Evolutionary conservation across 2,888 invertebrate genomes (phyloP).

Genomic region (Athalia rosae): DNA sequence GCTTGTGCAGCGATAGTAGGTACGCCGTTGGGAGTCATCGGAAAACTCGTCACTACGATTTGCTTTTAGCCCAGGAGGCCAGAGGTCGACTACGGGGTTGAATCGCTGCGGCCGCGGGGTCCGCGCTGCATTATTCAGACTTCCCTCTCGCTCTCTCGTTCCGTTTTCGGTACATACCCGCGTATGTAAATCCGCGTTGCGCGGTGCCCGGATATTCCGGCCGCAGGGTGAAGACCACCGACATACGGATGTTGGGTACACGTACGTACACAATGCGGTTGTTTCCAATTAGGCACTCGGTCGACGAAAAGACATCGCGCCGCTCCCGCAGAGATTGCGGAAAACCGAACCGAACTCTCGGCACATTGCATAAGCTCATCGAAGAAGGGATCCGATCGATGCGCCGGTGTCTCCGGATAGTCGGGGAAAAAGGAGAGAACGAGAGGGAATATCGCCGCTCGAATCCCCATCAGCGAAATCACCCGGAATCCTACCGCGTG

Average conservation of each 20-base stretch:
- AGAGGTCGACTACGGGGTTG: slow-evolving; percentile 26
- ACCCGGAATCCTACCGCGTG: no score
- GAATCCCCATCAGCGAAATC: no score
- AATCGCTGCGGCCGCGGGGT: slow-evolving; percentile 8
- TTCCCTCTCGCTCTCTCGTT: background rate
- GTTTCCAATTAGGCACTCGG: background rate
- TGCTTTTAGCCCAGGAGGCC: slow-evolving; percentile 37
- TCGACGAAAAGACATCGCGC: background rate
- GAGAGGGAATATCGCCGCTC: background rate
- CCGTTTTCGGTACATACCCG: background rate
- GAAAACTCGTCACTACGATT: slow-evolving; percentile 43
- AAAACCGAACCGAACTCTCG: no score
- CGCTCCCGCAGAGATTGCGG: no score
- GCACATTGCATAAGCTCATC: background rate
- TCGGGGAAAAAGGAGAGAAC: background rate
- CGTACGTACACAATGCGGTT: slow-evolving; percentile 4
- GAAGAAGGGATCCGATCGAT: background rate
- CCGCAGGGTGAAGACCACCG: slow-evolving; percentile 12
- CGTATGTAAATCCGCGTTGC: no score
- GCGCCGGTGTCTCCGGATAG: background rate
- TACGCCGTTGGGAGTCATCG: slow-evolving; percentile 40
- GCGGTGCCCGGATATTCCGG: slow-evolving; percentile 17
- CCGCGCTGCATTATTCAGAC: slow-evolving; percentile 37
- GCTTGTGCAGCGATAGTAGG: background rate
- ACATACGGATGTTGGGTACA: slow-evolving; percentile 20